Conservation (phyloP, 2,113 vertebrate species). For the Ophthalmolycus amberensis region DNA sequence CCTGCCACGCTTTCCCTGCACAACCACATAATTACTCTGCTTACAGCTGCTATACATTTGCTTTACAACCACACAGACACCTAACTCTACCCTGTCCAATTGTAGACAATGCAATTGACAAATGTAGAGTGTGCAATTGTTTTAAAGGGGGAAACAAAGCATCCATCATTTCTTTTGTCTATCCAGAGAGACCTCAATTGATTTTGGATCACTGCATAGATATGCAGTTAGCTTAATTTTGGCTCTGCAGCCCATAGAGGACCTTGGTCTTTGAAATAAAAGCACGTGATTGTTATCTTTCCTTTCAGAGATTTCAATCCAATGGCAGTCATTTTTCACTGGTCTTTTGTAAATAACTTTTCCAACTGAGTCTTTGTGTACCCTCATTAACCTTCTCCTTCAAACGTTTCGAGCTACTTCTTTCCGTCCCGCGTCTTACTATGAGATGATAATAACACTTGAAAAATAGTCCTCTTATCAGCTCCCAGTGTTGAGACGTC, state of each 20-base stretch:
- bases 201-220: conserved; percentile 76
- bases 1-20: conserved; percentile 31
- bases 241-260: conserved; percentile 46
- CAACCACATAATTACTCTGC: conserved; percentile 38
- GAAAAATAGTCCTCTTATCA: conserved; percentile 43
- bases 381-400: conserved; percentile 63
- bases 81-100: conserved; percentile 22
- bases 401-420: conserved; percentile 20
- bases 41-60: conserved; percentile 60
- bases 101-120: conserved; percentile 68
- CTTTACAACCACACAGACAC: conserved; percentile 51
- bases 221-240: conserved; percentile 62
- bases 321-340: conserved; percentile 55
- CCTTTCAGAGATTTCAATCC: conserved; percentile 49
- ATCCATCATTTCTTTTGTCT: conserved; percentile 77
- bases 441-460: conserved; percentile 46
- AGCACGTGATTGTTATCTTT: conserved; percentile 67
- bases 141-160: conserved; percentile 63
- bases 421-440: conserved; percentile 10
- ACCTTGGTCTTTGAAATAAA: conserved; percentile 75
- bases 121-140: conserved; percentile 66
- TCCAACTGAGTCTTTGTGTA: conserved; percentile 51
- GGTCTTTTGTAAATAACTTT: conserved; percentile 66
- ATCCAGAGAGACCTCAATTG: conserved; percentile 66
- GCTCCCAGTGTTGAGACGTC: conserved; percentile 19